Evolutionary conservation across 2,113 vertebrate species (phyloP).

Genomic region (Synodontis membranacea): DNA sequence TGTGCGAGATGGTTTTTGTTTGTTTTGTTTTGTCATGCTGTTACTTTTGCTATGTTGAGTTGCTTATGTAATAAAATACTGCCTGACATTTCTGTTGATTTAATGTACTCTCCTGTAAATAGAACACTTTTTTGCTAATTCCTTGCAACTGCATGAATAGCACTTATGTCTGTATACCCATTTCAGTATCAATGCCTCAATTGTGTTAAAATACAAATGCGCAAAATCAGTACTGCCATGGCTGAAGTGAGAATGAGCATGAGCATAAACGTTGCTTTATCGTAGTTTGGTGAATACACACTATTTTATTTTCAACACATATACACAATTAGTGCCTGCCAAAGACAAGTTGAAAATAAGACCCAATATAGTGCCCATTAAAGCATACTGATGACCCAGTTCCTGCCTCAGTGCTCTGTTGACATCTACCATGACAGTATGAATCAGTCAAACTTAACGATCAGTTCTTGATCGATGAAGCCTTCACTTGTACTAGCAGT

Average conservation of each 20-base stretch:
- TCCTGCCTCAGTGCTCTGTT: slow-evolving; percentile 61
- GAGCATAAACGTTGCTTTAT: neutral
- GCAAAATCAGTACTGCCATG: neutral
- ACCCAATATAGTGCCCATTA: slow-evolving; percentile 50
- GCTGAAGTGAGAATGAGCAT: neutral
- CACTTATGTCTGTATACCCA: neutral
- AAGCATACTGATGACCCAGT: slow-evolving; percentile 65
- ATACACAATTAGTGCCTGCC: slow-evolving; percentile 41
- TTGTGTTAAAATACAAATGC: neutral
- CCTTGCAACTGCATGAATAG: neutral
- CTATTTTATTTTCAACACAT: neutral
- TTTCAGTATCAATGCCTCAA: neutral
- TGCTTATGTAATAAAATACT: neutral
- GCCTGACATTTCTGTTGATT: neutral
- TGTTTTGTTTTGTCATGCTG: neutral
- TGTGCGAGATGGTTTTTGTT: too few relatives aligned
- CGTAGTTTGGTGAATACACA: neutral
- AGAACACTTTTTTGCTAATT: neutral
- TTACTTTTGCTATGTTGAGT: neutral
- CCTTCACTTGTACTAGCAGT: slow-evolving; percentile 65
- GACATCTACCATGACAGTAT: slow-evolving; percentile 62
- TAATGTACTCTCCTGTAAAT: neutral
- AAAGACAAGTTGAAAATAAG: slow-evolving; percentile 38
- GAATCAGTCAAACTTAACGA: slow-evolving; percentile 68
- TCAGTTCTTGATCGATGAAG: slow-evolving; percentile 72